Evolutionary conservation across 1,140 invertebrate genomes (phyloP), one percentile per base, ranked within the genome.

Genomic region (Pseudoatta argentina): DNA sequence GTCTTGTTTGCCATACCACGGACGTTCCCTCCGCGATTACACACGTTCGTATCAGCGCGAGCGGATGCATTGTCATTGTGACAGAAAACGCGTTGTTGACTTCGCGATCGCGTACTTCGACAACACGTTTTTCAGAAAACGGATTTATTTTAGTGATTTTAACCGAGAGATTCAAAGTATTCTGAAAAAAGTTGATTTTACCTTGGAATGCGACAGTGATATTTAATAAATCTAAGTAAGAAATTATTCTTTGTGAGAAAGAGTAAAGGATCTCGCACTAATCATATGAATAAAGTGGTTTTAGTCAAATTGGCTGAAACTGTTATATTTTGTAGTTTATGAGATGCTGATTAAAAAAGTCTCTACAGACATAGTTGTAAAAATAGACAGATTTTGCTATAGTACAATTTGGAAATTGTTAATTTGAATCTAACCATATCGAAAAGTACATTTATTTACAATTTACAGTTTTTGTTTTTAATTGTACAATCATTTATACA

Each of bases 1-100:
- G 89, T 88, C 89, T 91, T 92, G 92, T 92, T 91, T 92, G 87
- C 86, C 91, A 87, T 78, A 59, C 78, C 61, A 39, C 8, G 24
- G 34, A 39, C 59, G 57, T 86, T 83, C 48, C 21, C 82, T 66
- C 24, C 53, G 53, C 78, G 27, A 55, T 86, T 86, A 82, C 77
- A 78, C 69, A 63, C 66, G 64, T 87, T 34, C 85, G 48, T 59
- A 63, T 77, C 71, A n/a, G 30, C 0, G 30, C 30, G 30, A 34
- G 34, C 61, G 69, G 59, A 78, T 81, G 82, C 85, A 66, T 6
- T 71, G 57, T 51, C 75, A 72, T 83, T 69, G 79, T 44, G 79
- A 83, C 69, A 51, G 39, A 83, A 75, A 75, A 16, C 53, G 64
- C 53, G 57, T 71, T 39, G 66, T 59, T 53, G 69, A 82, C 30